Evolutionary conservation across 2,797 vertebrate genomes (phyloP).

Genomic region (Silurus lanzhouensis): DNA sequence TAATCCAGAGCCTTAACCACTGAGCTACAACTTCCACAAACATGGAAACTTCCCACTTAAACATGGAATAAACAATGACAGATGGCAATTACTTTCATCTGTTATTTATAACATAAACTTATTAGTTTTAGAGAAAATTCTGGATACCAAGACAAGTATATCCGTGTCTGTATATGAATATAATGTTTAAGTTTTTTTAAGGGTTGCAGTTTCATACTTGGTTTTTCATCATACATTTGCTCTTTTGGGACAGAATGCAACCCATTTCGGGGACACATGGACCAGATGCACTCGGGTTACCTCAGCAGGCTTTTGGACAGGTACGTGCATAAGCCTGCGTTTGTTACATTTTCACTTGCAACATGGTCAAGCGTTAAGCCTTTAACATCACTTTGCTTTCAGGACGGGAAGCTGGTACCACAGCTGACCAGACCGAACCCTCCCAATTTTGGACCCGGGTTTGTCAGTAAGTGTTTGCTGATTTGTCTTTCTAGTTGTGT

Average conservation of each 20-base stretch:
- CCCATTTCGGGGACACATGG: conserved; percentile 56
- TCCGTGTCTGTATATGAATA: no score
- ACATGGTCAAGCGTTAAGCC: not conserved
- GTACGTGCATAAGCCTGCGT: conserved; percentile 61
- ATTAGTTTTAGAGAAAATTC: no score
- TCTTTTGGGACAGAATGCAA: conserved; percentile 63
- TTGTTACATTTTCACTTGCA: not conserved
- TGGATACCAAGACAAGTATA: no score
- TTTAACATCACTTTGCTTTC: conserved; percentile 52
- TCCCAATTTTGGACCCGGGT: conserved; percentile 88
- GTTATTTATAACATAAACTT: no score
- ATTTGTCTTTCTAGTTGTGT: not conserved
- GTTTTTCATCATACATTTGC: not conserved
- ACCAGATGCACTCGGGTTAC: conserved; percentile 62
- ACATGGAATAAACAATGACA: no score
- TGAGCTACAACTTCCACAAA: no score
- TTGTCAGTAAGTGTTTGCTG: conserved; percentile 86
- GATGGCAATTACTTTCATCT: no score
- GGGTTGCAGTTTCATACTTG: not conserved
- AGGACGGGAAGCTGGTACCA: conserved; percentile 86
- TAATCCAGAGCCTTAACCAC: no score
- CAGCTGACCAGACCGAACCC: conserved; percentile 87
- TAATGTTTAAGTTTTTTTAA: not conserved
- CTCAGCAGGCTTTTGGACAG: conserved; percentile 75
- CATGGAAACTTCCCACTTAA: no score